Evolutionary conservation across 2,113 vertebrate species (phyloP).

Genomic region (Rostratula benghalensis): DNA sequence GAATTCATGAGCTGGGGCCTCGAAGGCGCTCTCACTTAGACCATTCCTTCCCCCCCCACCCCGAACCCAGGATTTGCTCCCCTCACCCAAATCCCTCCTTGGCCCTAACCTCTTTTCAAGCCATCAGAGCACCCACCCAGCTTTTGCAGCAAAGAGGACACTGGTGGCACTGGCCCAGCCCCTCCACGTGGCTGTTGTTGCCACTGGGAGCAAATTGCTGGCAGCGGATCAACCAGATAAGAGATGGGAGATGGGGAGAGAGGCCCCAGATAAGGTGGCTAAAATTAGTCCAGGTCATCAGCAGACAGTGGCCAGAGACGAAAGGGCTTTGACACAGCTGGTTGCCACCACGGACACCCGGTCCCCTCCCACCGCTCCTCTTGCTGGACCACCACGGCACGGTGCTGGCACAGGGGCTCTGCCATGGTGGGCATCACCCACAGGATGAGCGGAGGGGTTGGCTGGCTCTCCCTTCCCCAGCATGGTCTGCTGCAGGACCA

Average conservation of each 20-base stretch:
- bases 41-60: not conserved
- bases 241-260: not conserved
- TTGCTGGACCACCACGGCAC: not conserved
- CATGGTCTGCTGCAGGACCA: not conserved
- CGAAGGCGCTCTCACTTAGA: accelerated
- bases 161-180: not conserved
- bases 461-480: not conserved
- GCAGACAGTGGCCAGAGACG: accelerated
- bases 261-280: not conserved
- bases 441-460: not conserved
- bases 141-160: not conserved
- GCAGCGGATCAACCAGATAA: not conserved
- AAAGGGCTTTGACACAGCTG: not conserved
- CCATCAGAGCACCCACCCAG: not conserved
- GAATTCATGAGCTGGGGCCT: not conserved
- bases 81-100: not conserved
- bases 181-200: not conserved
- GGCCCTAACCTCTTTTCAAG: not conserved
- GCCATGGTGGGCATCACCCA: accelerated
- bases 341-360: accelerated
- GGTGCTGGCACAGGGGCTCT: not conserved
- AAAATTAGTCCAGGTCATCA: not conserved
- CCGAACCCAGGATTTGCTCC: not conserved
- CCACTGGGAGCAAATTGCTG: conserved; percentile 26
- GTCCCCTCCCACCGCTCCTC: not conserved